These are phyloP conservation scores for Cotesia congregata DNA, from an alignment of 2,888 invertebrate genomes.

Conservation along the genomic window DNA sequence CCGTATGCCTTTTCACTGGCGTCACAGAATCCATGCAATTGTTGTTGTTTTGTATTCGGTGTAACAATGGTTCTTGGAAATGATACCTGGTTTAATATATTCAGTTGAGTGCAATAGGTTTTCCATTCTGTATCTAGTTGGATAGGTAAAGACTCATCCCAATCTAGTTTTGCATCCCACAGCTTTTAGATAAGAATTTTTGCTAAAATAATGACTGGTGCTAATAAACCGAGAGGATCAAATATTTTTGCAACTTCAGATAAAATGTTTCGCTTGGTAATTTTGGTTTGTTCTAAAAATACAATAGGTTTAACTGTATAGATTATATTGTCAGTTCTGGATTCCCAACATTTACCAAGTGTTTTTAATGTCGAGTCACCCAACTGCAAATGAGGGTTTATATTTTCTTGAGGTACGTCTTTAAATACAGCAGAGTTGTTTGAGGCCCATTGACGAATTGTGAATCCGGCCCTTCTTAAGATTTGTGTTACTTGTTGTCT, in stretches of 20 bases:
- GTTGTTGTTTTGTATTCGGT: background rate
- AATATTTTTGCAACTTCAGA: constrained; percentile 35
- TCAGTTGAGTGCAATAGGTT: constrained; percentile 24
- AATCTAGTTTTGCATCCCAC: constrained; percentile 37
- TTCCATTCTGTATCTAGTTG: constrained; percentile 36
- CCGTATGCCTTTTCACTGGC: constrained; percentile 43
- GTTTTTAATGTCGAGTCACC: constrained; percentile 32
- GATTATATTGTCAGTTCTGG: background rate
- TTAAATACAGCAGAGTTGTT: constrained; percentile 21
- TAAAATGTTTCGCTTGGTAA: constrained; percentile 35
- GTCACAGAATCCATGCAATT: constrained; percentile 45
- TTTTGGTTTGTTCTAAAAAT: background rate
- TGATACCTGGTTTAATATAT: constrained; percentile 23
- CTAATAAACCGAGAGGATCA: constrained; percentile 43
- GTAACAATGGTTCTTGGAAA: constrained; percentile 30
- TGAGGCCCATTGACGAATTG: constrained; percentile 36
- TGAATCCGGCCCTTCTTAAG: constrained; percentile 6
- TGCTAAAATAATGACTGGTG: constrained; percentile 39
- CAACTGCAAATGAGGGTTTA: constrained; percentile 23
- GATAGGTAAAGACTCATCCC: constrained; percentile 40
- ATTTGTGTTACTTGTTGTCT: constrained; percentile 15
- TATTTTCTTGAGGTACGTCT: background rate
- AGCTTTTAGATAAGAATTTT: constrained; percentile 41
- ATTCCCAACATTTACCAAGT: constrained; percentile 19
- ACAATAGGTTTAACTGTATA: constrained; percentile 15